Evolutionary conservation across 2,797 vertebrate species (phyloP).

Genomic region (Ctenosaura bakeri): DNA sequence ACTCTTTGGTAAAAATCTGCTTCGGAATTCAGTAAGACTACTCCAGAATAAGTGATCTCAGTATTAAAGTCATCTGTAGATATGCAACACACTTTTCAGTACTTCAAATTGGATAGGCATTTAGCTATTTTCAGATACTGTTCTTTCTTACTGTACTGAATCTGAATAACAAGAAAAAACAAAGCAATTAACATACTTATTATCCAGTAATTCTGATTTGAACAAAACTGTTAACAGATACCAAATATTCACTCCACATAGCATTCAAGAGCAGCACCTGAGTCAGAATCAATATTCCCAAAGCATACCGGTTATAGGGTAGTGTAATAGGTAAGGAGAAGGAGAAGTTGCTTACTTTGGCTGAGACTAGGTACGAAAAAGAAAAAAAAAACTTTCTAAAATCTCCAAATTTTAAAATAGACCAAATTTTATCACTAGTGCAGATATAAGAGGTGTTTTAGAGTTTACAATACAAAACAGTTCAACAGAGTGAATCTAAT

Average conservation of each 20-base stretch:
- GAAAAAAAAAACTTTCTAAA: slow-evolving; percentile 36
- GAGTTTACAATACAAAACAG: slow-evolving; percentile 20
- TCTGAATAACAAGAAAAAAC: background rate
- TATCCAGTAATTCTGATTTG: slow-evolving; percentile 37
- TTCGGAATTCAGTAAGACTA: background rate
- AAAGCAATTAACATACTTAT: slow-evolving; percentile 16
- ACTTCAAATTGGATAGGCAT: slow-evolving; percentile 9
- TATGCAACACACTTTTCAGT: background rate
- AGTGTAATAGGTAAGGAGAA: slow-evolving; percentile 47
- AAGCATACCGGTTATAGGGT: background rate
- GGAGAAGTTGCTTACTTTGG: slow-evolving; percentile 34
- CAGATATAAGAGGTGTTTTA: background rate
- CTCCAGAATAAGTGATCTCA: background rate
- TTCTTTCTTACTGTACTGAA: background rate
- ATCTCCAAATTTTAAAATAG: slow-evolving; percentile 16
- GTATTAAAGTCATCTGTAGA: background rate
- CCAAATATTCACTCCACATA: slow-evolving; percentile 12
- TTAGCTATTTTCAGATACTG: background rate
- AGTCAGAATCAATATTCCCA: slow-evolving; percentile 23
- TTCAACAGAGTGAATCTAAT: slow-evolving; percentile 37
- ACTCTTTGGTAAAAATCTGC: background rate
- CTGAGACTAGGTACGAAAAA: slow-evolving; percentile 42
- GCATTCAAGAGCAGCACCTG: background rate
- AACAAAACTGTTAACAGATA: background rate
- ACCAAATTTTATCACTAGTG: background rate